A percentile compares a stretch with the other conserved stretches of the same genome.
These are phyloP conservation scores for Pangasianodon gigas DNA, from an alignment of 2,113 vertebrate genomes.

Conservation along the genomic window DNA sequence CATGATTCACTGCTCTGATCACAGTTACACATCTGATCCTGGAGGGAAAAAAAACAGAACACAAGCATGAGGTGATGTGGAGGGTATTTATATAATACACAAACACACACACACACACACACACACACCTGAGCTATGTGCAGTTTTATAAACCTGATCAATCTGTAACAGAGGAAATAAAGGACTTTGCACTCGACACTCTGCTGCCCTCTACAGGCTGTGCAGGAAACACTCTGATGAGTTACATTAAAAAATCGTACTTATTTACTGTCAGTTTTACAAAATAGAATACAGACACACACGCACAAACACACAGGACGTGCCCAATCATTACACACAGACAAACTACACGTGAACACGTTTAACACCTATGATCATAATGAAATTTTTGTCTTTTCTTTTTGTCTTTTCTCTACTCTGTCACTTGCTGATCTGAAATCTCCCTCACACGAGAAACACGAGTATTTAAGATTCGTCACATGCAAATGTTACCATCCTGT, in stretches of 20 bases:
- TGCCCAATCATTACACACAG: too few species aligned
- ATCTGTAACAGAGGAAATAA: neutral
- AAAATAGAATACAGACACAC: neutral
- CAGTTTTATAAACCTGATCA: neutral
- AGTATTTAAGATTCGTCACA: too few species aligned
- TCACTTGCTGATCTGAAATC: too few species aligned
- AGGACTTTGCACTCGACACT: neutral
- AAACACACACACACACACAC: conserved; percentile 13
- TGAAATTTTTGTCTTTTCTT: too few species aligned
- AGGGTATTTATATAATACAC: neutral
- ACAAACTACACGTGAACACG: too few species aligned
- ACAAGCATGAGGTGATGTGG: neutral
- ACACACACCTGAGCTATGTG: neutral
- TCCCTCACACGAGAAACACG: too few species aligned
- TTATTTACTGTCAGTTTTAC: neutral
- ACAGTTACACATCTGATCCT: neutral
- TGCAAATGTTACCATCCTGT: too few species aligned
- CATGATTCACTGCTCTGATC: conserved; percentile 42
- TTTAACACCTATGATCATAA: too few species aligned
- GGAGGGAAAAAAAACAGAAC: neutral
- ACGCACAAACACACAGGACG: too few species aligned
- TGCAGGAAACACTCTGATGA: neutral
- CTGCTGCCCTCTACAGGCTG: neutral
- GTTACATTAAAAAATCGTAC: neutral
- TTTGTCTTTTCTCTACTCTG: too few species aligned